These are phyloP conservation scores for Buceros bicornis DNA, from an alignment of 2,797 vertebrate genomes.

Conservation along the genomic window DNA sequence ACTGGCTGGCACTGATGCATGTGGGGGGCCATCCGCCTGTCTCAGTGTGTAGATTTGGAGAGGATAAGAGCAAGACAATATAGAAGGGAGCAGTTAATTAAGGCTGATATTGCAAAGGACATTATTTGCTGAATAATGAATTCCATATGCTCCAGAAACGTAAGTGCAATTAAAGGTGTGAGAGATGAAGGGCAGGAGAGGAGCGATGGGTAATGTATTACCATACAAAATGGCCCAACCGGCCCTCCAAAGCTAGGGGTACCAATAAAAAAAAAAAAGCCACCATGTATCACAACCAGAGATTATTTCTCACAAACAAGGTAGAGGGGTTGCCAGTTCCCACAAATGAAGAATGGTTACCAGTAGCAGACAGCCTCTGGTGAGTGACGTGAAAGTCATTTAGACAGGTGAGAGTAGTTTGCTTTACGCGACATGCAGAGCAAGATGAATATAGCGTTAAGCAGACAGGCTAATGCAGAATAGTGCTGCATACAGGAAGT, in stretches of 20 bases:
- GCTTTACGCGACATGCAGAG: not conserved
- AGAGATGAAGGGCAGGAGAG: constrained; percentile 42
- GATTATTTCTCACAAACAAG: not conserved
- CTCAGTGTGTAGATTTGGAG: constrained; percentile 65
- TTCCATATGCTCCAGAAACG: constrained; percentile 72
- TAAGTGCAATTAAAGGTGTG: constrained; percentile 75
- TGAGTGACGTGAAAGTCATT: not conserved
- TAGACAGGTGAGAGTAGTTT: not conserved
- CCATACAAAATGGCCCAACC: not conserved
- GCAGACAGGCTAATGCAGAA: not conserved
- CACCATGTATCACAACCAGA: not conserved
- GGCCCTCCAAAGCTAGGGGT: not conserved
- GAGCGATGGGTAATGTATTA: not conserved
- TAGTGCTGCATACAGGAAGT: not conserved
- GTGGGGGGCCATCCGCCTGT: constrained; percentile 60
- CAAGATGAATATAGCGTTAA: not conserved
- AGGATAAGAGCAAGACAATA: constrained; percentile 76
- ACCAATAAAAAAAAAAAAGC: not conserved
- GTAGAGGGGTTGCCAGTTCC: not conserved
- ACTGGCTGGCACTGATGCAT: constrained; percentile 68
- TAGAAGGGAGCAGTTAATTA: constrained; percentile 80
- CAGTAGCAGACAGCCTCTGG: not conserved
- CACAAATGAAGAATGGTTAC: not conserved
- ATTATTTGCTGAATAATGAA: constrained; percentile 82
- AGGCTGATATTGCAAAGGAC: constrained; percentile 79